Percentiles rank a stretch among this genome's conserved stretches.
Evolutionary conservation across 2,888 invertebrate species (phyloP).

Genomic region (Thelaira solivaga): DNA sequence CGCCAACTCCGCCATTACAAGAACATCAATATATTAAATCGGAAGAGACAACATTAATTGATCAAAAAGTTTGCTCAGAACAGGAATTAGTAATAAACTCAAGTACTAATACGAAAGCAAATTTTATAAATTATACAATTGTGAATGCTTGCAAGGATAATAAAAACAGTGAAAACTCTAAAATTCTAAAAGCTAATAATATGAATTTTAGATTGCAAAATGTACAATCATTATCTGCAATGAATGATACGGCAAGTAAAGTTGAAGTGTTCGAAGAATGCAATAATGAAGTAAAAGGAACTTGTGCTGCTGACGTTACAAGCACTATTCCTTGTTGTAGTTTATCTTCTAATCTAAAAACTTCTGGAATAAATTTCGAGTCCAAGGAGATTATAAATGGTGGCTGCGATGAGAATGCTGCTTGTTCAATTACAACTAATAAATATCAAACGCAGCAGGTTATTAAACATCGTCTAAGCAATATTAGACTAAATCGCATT

Average conservation of each 20-base stretch:
- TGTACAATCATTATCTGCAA: conserved; percentile 11
- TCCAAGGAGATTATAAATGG: background rate
- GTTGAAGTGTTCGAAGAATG: background rate
- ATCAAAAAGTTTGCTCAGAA: conserved; percentile 9
- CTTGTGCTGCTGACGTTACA: background rate
- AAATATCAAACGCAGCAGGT: background rate
- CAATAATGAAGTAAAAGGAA: background rate
- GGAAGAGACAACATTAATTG: conserved; percentile 35
- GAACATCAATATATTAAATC: conserved; percentile 49
- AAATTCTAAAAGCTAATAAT: conserved; percentile 1
- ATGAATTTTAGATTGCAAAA: conserved; percentile 34
- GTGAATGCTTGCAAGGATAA: background rate
- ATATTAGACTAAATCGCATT: background rate
- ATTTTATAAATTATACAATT: conserved; percentile 6
- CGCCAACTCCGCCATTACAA: background rate
- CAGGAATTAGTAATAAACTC: background rate
- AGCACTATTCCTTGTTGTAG: conserved; percentile 16
- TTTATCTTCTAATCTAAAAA: background rate
- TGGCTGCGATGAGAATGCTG: background rate
- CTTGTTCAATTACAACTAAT: background rate
- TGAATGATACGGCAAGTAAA: background rate
- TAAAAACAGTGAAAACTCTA: background rate
- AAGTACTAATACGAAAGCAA: background rate
- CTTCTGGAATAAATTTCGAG: background rate
- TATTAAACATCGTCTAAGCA: background rate